A percentile compares a stretch with the other conserved stretches of the same genome.
These are phyloP conservation scores for Lacanobia oleracea DNA, from an alignment of 2,888 invertebrate genomes.

Conservation along the genomic window DNA sequence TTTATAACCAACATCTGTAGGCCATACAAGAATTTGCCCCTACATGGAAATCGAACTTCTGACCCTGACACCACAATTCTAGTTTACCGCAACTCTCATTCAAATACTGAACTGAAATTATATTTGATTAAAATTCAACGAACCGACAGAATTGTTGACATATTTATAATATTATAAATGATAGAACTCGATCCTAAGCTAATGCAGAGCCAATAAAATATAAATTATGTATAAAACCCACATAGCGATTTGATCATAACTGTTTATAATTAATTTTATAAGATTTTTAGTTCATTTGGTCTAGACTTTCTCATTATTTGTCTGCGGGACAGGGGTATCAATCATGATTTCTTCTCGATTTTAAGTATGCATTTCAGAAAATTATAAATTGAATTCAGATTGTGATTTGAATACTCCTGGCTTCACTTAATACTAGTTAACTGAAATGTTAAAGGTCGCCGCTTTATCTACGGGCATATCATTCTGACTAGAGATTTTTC, in stretches of 20 bases:
- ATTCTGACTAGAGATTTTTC: too few species aligned
- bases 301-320: slow-evolving; percentile 52
- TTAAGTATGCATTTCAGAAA: slow-evolving; percentile 2
- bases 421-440: neutral
- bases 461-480: too few species aligned
- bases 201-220: slow-evolving; percentile 57
- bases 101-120: slow-evolving; percentile 38
- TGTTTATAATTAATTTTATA: slow-evolving; percentile 52
- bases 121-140: slow-evolving; percentile 52
- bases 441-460: slow-evolving; percentile 2
- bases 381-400: slow-evolving; percentile 13
- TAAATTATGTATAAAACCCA: slow-evolving; percentile 59
- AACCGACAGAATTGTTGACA: slow-evolving; percentile 28
- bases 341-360: slow-evolving; percentile 21
- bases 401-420: neutral
- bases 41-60: slow-evolving; percentile 40
- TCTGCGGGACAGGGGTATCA: slow-evolving; percentile 14
- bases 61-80: slow-evolving; percentile 29
- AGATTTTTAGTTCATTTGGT: slow-evolving; percentile 49
- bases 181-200: slow-evolving; percentile 41
- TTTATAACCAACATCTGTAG: slow-evolving; percentile 34
- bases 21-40: slow-evolving; percentile 12
- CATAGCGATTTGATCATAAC: slow-evolving; percentile 53
- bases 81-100: slow-evolving; percentile 36
- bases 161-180: slow-evolving; percentile 49